A percentile compares a stretch with the other conserved stretches of the same genome.
Evolutionary conservation across 2,113 vertebrate species (phyloP).

Genomic region (Macaca mulatta): DNA sequence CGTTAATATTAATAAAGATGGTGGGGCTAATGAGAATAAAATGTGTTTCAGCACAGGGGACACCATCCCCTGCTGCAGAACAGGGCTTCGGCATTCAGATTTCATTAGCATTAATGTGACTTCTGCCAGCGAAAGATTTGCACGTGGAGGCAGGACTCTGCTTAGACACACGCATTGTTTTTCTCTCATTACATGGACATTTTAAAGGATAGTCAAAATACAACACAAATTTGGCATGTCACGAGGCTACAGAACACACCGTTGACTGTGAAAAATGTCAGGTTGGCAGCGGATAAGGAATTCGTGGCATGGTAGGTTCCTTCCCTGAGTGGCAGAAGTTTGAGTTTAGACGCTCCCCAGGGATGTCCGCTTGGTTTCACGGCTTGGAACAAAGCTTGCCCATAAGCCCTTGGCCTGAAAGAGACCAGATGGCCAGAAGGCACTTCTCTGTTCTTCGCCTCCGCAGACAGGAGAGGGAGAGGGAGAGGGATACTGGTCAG

Average conservation of each 20-base stretch:
- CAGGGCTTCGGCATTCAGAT: not conserved
- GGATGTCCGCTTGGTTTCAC: not conserved
- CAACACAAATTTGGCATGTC: conserved; percentile 48
- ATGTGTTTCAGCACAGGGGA: conserved; percentile 1
- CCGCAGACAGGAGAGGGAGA: not conserved
- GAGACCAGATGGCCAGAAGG: conserved; percentile 37
- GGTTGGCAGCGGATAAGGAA: conserved; percentile 17
- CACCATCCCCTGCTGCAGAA: conserved; percentile 9
- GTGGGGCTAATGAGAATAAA: conserved; percentile 62
- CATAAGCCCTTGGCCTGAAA: not conserved
- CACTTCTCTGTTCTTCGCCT: not conserved
- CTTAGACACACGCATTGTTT: conserved; percentile 23
- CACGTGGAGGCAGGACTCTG: conserved; percentile 3
- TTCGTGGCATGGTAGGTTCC: not conserved
- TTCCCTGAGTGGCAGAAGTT: not conserved
- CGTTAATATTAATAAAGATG: conserved; percentile 67
- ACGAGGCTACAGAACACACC: not conserved
- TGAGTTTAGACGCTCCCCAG: not conserved
- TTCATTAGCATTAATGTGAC: conserved; percentile 62
- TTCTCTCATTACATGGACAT: conserved; percentile 58
- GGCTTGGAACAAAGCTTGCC: not conserved
- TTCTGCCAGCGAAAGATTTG: conserved; percentile 32
- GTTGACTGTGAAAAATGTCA: conserved; percentile 39
- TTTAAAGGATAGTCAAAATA: conserved; percentile 68
- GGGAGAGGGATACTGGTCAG: not conserved